Evolutionary conservation across 2,888 invertebrate species (phyloP), one percentile per base, ranked within the genome.

Genomic region (Caenorhabditis doughertyi): DNA sequence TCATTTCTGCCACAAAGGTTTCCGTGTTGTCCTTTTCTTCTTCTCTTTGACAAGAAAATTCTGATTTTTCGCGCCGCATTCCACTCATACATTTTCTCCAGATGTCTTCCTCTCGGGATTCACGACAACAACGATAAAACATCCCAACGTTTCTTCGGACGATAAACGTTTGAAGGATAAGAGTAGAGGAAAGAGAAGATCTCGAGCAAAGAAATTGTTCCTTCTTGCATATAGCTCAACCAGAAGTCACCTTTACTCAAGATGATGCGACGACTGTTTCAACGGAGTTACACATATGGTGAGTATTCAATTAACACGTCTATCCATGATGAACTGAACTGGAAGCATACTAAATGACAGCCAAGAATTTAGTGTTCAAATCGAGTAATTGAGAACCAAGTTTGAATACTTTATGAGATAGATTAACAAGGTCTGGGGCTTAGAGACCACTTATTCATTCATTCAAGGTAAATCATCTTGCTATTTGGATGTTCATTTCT

Each of bases 221-320:
- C 7, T 23, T 25, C 7, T 9, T 42, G 32, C 64, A 21, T 5
- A 16, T 25, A 23, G 21, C 25, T 23, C 62, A 47, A 42, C 51
- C 49, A 39, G 29, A 55, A 55, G 44, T 44, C 51, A 29, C 23
- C 56, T 44, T 16, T 21, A 7, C 13, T 8, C 44, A 65, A 65
- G 35, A 76, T 81, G 76, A 81, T 81, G 76, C 76, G 76, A 18
- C 32, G 60, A 32, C 25, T 81, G 21, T 58, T 76, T 39, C 60
- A 71, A 21, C 55, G 73, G 16, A 81, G 81, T 47, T 81, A 81
- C 27, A 81, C 81, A 32, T 81, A 76, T 39, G 81, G 81, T 81
- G 25, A 81, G 81, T 65, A 13, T n/a, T n/a, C n/a, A n/a, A n/a
- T n/a, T n/a, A n/a, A n/a, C n/a, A n/a, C n/a, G n/a, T n/a, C n/a